These are phyloP conservation scores for Stramonita haemastoma DNA, from an alignment of 2,888 invertebrate species.

Conservation along the genomic window DNA sequence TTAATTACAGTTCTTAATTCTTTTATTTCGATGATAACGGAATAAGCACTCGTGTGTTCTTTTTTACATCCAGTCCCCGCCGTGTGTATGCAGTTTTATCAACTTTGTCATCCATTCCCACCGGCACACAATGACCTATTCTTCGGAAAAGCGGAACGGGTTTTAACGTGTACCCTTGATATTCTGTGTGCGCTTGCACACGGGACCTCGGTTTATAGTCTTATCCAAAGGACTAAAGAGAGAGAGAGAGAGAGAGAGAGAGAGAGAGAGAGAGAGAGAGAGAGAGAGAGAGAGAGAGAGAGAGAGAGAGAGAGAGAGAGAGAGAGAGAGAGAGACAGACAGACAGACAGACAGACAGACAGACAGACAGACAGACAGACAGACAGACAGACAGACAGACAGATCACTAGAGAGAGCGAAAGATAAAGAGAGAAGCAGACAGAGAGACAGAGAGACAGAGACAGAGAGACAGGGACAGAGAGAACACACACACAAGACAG, in stretches of 20 bases:
- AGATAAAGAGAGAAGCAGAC: background rate
- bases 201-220: too few species aligned
- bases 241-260: slow-evolving; percentile 20
- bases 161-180: too few species aligned
- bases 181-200: too few species aligned
- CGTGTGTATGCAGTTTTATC: too few species aligned
- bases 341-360: background rate
- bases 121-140: too few species aligned
- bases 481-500: background rate
- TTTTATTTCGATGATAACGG: too few species aligned
- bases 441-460: background rate
- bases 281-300: background rate
- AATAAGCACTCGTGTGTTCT: too few species aligned
- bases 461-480: background rate
- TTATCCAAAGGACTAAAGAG: too few species aligned
- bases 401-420: background rate
- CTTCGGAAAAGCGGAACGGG: too few species aligned
- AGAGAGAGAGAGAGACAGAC: background rate
- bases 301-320: background rate
- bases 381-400: background rate
- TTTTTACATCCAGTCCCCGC: too few species aligned
- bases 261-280: background rate
- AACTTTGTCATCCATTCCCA: too few species aligned
- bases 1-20: too few species aligned
- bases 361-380: background rate